These are phyloP conservation scores for Epizoanthus fatuus DNA, from an alignment of 92 coral and sea anemone species.

Conservation along the genomic window DNA sequence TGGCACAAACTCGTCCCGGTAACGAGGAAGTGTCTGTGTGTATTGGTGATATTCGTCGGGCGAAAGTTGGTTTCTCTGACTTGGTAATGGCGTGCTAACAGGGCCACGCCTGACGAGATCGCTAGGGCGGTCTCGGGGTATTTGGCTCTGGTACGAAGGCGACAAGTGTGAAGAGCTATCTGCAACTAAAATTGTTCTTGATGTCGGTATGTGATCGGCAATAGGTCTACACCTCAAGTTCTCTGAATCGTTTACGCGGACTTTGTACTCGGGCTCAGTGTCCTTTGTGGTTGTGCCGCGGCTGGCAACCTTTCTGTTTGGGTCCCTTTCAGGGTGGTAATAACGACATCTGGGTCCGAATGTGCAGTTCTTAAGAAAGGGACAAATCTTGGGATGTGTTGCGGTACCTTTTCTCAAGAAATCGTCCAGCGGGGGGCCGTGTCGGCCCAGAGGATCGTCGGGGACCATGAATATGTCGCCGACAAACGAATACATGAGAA, in stretches of 20 bases:
- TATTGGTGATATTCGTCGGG: constrained; percentile 38
- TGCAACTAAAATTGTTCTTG: constrained; percentile 24
- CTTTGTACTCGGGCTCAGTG: background rate
- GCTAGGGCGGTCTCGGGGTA: background rate
- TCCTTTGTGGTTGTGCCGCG: constrained; percentile 32
- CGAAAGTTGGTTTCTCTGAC: constrained; percentile 12
- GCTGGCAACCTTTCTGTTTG: constrained; percentile 30
- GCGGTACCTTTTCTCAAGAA: constrained; percentile 89
- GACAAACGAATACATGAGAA: constrained; percentile 88
- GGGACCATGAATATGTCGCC: constrained; percentile 94
- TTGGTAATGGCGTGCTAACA: constrained; percentile 10
- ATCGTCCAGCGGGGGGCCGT: constrained; percentile 91
- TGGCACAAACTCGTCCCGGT: constrained; percentile 17
- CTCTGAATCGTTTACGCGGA: background rate
- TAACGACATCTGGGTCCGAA: constrained; percentile 91
- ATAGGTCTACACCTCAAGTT: constrained; percentile 3
- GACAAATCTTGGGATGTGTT: constrained; percentile 88
- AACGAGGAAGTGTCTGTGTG: constrained; percentile 12
- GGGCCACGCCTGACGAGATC: constrained; percentile 43
- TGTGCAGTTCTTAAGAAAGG: constrained; percentile 89
- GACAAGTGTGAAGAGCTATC: background rate
- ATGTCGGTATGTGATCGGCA: background rate
- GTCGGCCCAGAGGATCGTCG: constrained; percentile 94
- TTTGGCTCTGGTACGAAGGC: constrained; percentile 4
- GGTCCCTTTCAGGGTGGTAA: constrained; percentile 95